phyloP scores from a whole-genome alignment of 2,797 vertebrate genomes.

The Anguilla anguilla region DNA sequence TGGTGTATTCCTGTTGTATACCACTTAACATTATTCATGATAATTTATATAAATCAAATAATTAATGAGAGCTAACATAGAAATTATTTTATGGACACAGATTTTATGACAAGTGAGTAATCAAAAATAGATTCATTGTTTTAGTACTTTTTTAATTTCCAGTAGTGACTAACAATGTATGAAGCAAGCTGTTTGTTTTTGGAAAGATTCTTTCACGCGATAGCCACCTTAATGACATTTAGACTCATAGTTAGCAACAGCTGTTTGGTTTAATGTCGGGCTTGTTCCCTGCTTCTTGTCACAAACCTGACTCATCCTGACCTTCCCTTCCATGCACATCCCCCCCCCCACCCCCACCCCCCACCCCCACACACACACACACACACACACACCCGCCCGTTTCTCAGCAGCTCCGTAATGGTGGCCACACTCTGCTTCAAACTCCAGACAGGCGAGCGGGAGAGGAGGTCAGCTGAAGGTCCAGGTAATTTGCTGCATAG shows the following conservation, averaged over 20 bases:
- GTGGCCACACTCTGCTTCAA: background rate
- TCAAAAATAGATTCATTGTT: background rate
- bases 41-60: background rate
- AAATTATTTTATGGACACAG: background rate
- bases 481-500: conserved; percentile 61
- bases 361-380: conserved; percentile 11
- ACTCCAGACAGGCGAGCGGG: conserved; percentile 44
- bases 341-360: background rate
- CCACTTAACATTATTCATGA: background rate
- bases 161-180: conserved; percentile 51
- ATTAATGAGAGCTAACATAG: background rate
- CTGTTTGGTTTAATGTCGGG: conserved; percentile 30
- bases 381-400: background rate
- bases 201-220: conserved; percentile 66
- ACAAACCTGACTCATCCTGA: conserved; percentile 16
- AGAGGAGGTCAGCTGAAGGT: conserved; percentile 69
- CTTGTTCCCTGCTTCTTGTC: background rate
- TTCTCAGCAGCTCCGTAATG: conserved; percentile 47
- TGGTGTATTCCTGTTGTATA: background rate
- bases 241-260: conserved; percentile 31
- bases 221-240: conserved; percentile 45
- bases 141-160: background rate
- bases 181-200: conserved; percentile 38
- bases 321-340: background rate
- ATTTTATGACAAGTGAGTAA: background rate